Evolutionary conservation across 2,797 vertebrate genomes (phyloP).

Genomic region (Menidia menidia): DNA sequence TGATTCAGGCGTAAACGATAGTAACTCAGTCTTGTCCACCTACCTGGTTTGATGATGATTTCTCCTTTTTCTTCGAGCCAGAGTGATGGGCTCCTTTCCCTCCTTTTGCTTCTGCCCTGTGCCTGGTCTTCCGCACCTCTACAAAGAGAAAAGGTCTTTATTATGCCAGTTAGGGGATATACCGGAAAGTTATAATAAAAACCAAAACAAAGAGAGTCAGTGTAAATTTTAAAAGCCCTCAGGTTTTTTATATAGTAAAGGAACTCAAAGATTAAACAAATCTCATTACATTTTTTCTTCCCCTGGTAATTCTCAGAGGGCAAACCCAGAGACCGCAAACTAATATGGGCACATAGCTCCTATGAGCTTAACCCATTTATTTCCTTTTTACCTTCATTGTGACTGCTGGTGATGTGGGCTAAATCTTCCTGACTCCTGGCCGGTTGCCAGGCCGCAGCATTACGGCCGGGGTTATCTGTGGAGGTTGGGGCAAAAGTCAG

Average conservation of each 20-base stretch:
- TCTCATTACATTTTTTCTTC: neutral
- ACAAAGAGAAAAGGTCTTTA: constrained; percentile 19
- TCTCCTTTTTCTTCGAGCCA: constrained; percentile 75
- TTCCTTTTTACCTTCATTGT: constrained; percentile 87
- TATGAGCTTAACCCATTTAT: constrained; percentile 66
- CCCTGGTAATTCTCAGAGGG: too few relatives aligned
- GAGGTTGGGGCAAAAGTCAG: constrained; percentile 22
- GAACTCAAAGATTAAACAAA: neutral
- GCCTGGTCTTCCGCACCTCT: constrained; percentile 67
- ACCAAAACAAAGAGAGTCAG: too few relatives aligned
- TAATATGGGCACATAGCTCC: constrained; percentile 29
- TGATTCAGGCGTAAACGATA: neutral
- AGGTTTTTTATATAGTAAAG: neutral
- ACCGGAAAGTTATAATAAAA: neutral
- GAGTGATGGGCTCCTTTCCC: constrained; percentile 65
- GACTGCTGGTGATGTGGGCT: constrained; percentile 83
- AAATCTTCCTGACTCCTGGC: constrained; percentile 84
- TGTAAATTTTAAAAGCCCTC: neutral
- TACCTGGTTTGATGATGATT: constrained; percentile 66
- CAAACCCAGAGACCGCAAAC: constrained; percentile 21
- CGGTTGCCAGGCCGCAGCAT: constrained; percentile 78
- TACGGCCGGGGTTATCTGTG: constrained; percentile 72
- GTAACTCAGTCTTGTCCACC: neutral
- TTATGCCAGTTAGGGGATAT: neutral
- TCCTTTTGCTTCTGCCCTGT: constrained; percentile 67